phyloP scores from a whole-genome alignment of 2,888 invertebrate species.

The Coleophora flavipennella region DNA sequence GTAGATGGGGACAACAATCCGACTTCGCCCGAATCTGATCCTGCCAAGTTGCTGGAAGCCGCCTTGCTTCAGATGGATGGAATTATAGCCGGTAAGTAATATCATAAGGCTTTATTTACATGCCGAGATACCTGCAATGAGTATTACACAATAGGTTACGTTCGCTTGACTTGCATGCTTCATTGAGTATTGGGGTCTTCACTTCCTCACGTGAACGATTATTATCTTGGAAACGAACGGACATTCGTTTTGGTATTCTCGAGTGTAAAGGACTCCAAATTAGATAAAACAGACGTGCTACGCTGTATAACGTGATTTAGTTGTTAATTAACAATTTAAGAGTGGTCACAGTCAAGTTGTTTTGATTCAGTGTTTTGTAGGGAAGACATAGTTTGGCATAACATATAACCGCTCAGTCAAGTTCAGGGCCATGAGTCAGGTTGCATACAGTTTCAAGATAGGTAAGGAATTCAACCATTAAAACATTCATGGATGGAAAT shows the following conservation, averaged over 20 bases:
- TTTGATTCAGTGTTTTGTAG: background rate
- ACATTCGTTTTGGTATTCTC: too few relatives aligned
- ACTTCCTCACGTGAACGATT: conserved; percentile 14
- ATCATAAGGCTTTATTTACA: too few relatives aligned
- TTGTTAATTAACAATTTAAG: background rate
- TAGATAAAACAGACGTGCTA: too few relatives aligned
- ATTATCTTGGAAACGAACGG: too few relatives aligned
- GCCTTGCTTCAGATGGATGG: conserved; percentile 92
- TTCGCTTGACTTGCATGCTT: conserved; percentile 26
- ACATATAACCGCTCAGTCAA: background rate
- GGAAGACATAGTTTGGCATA: background rate
- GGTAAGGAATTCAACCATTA: too few relatives aligned
- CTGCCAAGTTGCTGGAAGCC: conserved; percentile 88
- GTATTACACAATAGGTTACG: conserved; percentile 1
- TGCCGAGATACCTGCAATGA: too few relatives aligned
- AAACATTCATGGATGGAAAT: too few relatives aligned
- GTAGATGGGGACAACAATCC: conserved; percentile 67
- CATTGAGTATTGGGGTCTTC: conserved; percentile 33
- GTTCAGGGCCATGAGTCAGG: too few relatives aligned
- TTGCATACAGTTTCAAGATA: too few relatives aligned
- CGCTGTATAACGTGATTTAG: too few relatives aligned
- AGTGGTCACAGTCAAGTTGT: too few relatives aligned
- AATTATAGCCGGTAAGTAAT: conserved; percentile 81
- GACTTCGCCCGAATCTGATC: conserved; percentile 81
- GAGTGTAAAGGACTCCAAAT: too few relatives aligned